Evolutionary conservation across 2,888 invertebrate genomes (phyloP).

Genomic region (Nephrotoma guestfalica): DNA sequence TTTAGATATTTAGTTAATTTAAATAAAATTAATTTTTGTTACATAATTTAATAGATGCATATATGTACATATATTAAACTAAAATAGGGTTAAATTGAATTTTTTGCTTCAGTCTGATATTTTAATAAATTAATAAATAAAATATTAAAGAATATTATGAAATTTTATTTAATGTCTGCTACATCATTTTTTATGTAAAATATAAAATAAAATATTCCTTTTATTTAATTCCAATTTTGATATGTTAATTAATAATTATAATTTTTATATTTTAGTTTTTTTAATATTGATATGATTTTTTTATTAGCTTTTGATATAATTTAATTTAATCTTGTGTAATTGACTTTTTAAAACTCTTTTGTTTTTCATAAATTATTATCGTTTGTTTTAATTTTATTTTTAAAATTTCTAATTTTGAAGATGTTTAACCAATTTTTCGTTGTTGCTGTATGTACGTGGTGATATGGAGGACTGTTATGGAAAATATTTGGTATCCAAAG

Average conservation of each 20-base stretch:
- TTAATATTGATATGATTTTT: neutral
- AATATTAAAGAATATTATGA: neutral
- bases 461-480: neutral
- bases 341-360: neutral
- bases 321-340: neutral
- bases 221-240: neutral
- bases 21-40: neutral
- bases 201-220: neutral
- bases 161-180: neutral
- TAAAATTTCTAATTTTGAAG: neutral
- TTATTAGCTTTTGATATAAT: neutral
- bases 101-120: neutral
- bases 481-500: neutral
- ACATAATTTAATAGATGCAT: neutral
- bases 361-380: neutral
- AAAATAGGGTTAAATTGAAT: neutral
- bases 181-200: neutral
- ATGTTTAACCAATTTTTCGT: neutral
- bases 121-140: neutral
- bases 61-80: neutral
- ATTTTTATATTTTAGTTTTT: neutral
- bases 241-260: neutral
- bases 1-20: neutral
- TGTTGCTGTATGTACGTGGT: neutral
- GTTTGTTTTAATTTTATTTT: neutral